Evolutionary conservation across 2,113 vertebrate genomes (phyloP), one percentile per base, ranked within the genome.

Genomic region (Sylvia atricapilla): DNA sequence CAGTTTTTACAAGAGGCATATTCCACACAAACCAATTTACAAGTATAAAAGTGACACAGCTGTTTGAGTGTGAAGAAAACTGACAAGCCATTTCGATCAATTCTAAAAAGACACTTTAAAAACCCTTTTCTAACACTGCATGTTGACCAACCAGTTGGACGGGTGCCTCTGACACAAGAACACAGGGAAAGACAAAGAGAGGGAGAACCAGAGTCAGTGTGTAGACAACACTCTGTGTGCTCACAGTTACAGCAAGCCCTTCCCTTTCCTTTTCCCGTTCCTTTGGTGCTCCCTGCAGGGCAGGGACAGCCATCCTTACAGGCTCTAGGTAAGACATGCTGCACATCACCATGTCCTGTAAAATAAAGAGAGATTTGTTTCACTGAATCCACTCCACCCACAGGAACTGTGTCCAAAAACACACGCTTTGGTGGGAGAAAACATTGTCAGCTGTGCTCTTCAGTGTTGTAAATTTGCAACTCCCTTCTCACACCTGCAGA

Each of bases 391-490:
- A 4, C 23, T 55, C 23, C 22, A 50, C 9, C 18, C 33, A 59
- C 41, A 52, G 60, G 23, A 92, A 49, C 20, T 1, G 0, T 13
- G 37, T 56, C 8, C 28, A 35, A 78, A 53, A 16, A n/a, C 6
- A 76, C 23, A 63, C 56, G 35, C 15, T 28, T 25, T 20, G 3
- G 7, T 18, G 7, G 22, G 2, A 77, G 13, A 80, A 66, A 33
- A 47, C 28, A 49, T 0, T 18, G 8, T 17, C 37, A 74, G 35
- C 11, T 1, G 0, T 12, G 25, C 4, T 12, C 28, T 53, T 66
- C 13, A 41, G 59, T 9, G 7, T 18, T 44, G 2, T 30, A 46
- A 39, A 13, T 39, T 73, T 60, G 59, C 10, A 35, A 8, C 4
- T 9, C 33, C 6, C 8, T 15, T 15, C 41, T 25, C 4, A 89